Evolutionary conservation across 2,888 invertebrate species (phyloP).

Genomic region (Acleris holmiana): DNA sequence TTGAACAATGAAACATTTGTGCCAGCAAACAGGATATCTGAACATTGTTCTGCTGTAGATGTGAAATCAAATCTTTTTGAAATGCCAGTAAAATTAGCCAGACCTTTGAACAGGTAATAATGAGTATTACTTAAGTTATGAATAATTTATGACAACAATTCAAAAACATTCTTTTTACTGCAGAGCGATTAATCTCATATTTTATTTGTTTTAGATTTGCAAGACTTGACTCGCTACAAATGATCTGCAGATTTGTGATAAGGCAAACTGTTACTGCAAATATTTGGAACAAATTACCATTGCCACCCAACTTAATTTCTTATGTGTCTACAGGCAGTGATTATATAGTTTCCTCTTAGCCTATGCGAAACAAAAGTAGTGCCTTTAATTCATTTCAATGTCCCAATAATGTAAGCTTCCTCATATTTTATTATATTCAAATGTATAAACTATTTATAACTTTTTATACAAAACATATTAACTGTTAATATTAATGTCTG

Average conservation of each 20-base stretch:
- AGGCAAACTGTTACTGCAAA: conserved; percentile 87
- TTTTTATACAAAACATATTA: conserved; percentile 60
- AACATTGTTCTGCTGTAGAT: conserved; percentile 79
- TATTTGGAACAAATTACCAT: conserved; percentile 87
- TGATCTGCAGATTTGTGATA: conserved; percentile 90
- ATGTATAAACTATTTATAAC: conserved; percentile 56
- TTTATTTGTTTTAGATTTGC: conserved; percentile 84
- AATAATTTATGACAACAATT: too few relatives aligned
- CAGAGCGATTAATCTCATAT: background rate
- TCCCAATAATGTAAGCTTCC: conserved; percentile 48
- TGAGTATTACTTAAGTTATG: conserved; percentile 10
- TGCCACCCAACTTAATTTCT: conserved; percentile 81
- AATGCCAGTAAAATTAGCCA: conserved; percentile 78
- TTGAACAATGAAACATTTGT: conserved; percentile 84
- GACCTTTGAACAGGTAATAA: conserved; percentile 74
- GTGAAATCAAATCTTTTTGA: conserved; percentile 77
- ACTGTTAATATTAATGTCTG: conserved; percentile 59
- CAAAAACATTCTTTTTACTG: background rate
- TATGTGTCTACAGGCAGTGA: conserved; percentile 78
- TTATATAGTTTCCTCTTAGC: conserved; percentile 75
- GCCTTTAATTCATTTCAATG: conserved; percentile 55
- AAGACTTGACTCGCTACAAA: conserved; percentile 87
- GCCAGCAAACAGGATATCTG: conserved; percentile 77
- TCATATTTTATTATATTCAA: conserved; percentile 40
- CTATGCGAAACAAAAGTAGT: conserved; percentile 48